A percentile compares a stretch with the other conserved stretches of the same genome.
Evolutionary conservation across 1,140 invertebrate genomes (phyloP).

Genomic region (Eriosoma lanigerum): DNA sequence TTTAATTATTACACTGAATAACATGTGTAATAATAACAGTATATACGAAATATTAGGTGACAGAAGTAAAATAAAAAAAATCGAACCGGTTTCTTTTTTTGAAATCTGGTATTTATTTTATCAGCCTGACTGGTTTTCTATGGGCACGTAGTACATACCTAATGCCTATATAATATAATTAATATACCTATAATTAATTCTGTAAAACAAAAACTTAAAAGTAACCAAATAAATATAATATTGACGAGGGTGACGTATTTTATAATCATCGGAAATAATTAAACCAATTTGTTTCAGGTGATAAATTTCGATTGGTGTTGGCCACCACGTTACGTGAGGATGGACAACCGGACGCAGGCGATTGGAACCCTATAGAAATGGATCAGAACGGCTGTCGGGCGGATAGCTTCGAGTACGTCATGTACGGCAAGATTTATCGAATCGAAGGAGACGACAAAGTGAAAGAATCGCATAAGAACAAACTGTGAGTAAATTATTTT

Average conservation of each 20-base stretch:
- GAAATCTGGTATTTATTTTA: not conserved
- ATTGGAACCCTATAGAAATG: slow-evolving; percentile 84
- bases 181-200: too few species aligned
- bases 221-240: too few species aligned
- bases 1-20: not conserved
- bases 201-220: too few species aligned
- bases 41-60: not conserved
- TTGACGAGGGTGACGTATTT: too few species aligned
- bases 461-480: slow-evolving; percentile 72
- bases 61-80: not conserved
- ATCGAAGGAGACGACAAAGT: slow-evolving; percentile 96
- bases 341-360: slow-evolving; percentile 91
- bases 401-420: slow-evolving; percentile 98
- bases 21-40: too few species aligned
- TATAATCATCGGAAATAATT: too few species aligned
- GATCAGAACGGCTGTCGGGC: slow-evolving; percentile 82
- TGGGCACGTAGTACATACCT: not conserved
- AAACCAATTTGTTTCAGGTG: slow-evolving; percentile 66
- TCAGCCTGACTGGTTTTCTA: not conserved
- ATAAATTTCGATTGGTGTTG: slow-evolving; percentile 91
- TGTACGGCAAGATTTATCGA: slow-evolving; percentile 98
- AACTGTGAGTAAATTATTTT: slow-evolving; percentile 54
- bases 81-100: slow-evolving; percentile 4
- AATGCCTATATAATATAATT: too few species aligned
- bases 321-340: slow-evolving; percentile 94